Conservation (phyloP, 2,113 vertebrate genomes). For the Orthochromis indermauri region DNA sequence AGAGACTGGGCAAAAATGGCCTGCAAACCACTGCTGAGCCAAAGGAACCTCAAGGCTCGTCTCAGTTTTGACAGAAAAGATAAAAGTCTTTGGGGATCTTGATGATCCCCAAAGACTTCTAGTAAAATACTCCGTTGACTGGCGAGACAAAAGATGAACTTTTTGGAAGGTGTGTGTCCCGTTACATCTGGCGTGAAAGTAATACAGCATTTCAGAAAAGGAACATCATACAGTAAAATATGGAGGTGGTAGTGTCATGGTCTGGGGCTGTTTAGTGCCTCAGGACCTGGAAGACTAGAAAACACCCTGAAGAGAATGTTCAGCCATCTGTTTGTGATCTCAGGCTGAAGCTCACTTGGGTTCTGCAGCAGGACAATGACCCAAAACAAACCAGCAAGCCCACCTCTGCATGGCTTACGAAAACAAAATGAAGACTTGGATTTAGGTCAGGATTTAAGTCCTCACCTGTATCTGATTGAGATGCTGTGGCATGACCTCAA, state of each 20-base stretch:
- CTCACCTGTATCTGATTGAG: neutral
- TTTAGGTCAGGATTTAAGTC: neutral
- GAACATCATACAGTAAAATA: neutral
- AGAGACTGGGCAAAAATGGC: neutral
- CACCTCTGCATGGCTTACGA: neutral
- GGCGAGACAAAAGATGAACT: neutral
- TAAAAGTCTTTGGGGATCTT: neutral
- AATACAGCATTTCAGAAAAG: neutral
- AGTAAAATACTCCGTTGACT: neutral
- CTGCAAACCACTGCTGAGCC: neutral
- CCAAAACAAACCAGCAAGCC: neutral
- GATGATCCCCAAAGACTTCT: neutral
- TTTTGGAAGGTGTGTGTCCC: neutral
- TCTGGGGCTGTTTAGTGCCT: neutral
- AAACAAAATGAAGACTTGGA: neutral
- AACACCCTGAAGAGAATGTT: neutral
- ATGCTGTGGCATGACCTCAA: neutral
- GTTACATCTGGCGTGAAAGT: rapidly evolving
- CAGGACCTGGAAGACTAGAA: neutral
- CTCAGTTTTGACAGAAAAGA: neutral
- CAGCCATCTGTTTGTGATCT: neutral
- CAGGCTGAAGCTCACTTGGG: neutral
- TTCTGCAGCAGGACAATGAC: neutral
- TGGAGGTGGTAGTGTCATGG: neutral
- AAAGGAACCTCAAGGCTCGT: neutral